Percentiles rank a stretch among this genome's conserved stretches.
These are phyloP conservation scores for Arbacia lixula DNA, from an alignment of 53 echinoderm and acorn worm species.

Conservation along the genomic window DNA sequence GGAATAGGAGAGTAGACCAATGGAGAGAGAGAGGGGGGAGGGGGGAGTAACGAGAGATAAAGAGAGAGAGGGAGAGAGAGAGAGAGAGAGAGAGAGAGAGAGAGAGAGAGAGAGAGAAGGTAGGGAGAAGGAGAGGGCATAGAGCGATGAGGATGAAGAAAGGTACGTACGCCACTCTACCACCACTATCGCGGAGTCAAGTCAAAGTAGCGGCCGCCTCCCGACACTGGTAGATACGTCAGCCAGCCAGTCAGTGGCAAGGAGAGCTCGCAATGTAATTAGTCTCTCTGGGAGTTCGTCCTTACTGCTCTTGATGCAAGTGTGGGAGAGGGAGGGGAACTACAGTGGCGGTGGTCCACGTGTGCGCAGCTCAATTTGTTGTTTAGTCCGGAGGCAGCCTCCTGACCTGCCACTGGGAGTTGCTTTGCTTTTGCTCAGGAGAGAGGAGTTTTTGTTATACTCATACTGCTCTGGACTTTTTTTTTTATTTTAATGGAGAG, in stretches of 20 bases:
- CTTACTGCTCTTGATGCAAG: too few species aligned
- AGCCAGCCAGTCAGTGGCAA: not conserved
- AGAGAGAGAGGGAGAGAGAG: not conserved
- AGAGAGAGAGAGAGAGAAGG: not conserved
- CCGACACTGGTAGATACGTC: not conserved
- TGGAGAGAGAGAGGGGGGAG: slow-evolving; percentile 4
- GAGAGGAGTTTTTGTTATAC: too few species aligned
- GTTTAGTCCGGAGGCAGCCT: too few species aligned
- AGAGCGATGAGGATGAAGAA: not conserved
- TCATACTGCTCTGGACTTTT: too few species aligned
- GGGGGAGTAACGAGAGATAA: too few species aligned
- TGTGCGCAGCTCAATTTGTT: too few species aligned
- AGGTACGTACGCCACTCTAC: not conserved
- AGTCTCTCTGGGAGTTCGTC: not conserved
- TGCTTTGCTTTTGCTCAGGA: too few species aligned
- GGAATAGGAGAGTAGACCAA: too few species aligned
- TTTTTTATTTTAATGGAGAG: too few species aligned
- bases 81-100: not conserved
- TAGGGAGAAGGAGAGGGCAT: not conserved
- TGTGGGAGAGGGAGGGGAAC: too few species aligned
- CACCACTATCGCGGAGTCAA: not conserved
- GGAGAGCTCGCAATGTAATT: slow-evolving; percentile 15
- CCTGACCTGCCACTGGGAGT: too few species aligned
- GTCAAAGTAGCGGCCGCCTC: not conserved
- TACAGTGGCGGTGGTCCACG: too few species aligned